Conservation (phyloP, 2,888 invertebrate species). For the Heteropelma amictum region DNA sequence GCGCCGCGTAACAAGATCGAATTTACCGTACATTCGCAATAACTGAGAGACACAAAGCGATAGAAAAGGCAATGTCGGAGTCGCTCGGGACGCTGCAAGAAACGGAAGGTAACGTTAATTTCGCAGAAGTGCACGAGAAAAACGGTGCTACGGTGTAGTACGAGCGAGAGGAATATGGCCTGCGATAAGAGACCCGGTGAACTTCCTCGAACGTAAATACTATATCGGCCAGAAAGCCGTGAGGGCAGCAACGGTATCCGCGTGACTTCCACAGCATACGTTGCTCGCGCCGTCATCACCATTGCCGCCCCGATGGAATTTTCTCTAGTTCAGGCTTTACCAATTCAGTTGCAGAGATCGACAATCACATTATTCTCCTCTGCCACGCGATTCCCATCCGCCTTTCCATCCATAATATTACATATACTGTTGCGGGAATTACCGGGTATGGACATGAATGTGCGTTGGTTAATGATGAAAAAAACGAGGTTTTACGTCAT, state of each 20-base stretch:
- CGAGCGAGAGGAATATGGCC: slow-evolving; percentile 4
- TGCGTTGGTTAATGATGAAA: not conserved
- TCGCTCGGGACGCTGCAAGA: slow-evolving; percentile 23
- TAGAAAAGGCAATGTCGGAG: not conserved
- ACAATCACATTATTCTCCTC: slow-evolving; percentile 21
- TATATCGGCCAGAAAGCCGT: slow-evolving; percentile 53
- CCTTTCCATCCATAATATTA: slow-evolving; percentile 16
- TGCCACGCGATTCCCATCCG: slow-evolving; percentile 21
- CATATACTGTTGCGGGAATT: slow-evolving; percentile 28
- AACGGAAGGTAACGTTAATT: slow-evolving; percentile 54
- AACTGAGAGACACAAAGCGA: not conserved
- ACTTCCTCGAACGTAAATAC: slow-evolving; percentile 52
- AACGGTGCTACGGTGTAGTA: slow-evolving; percentile 44
- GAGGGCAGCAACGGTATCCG: slow-evolving; percentile 55
- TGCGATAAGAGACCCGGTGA: slow-evolving; percentile 44
- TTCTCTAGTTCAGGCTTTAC: slow-evolving; percentile 27
- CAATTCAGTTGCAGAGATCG: slow-evolving; percentile 8
- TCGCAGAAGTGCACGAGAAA: slow-evolving; percentile 47
- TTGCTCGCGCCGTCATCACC: slow-evolving; percentile 19
- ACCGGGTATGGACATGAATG: not conserved
- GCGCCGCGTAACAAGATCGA: slow-evolving; percentile 1
- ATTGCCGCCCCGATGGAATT: slow-evolving; percentile 45
- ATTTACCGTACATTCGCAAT: slow-evolving; percentile 28
- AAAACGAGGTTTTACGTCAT: no score
- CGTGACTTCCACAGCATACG: slow-evolving; percentile 41